phyloP scores from a whole-genome alignment of 2,113 vertebrate genomes.

The Labeo rohita region DNA sequence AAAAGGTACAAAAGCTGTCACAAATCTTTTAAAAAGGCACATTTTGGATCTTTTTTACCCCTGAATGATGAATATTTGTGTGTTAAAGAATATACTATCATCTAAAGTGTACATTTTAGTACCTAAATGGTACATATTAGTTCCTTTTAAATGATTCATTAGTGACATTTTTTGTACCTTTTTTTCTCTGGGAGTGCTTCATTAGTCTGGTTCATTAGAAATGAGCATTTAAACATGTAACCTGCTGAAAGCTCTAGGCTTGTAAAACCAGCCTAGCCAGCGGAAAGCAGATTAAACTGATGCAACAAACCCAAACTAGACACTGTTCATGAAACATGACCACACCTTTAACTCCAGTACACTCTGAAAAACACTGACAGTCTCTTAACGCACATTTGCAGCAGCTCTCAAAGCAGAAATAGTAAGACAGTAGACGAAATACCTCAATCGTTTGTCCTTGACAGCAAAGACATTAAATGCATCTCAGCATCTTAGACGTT shows the following conservation, averaged over 20 bases:
- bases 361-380: background rate
- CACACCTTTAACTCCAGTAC: background rate
- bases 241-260: background rate
- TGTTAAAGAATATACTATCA: too few species aligned
- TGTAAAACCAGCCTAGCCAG: conserved; percentile 6
- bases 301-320: background rate
- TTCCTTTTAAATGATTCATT: too few species aligned
- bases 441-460: background rate
- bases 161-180: too few species aligned
- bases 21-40: too few species aligned
- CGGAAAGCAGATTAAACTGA: background rate
- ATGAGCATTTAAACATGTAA: background rate
- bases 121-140: too few species aligned
- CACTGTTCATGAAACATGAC: background rate
- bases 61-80: too few species aligned
- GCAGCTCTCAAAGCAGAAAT: background rate
- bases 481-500: background rate
- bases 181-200: too few species aligned
- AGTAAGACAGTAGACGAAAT: background rate
- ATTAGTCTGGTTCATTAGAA: background rate
- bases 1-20: background rate
- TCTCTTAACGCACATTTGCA: background rate
- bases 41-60: too few species aligned
- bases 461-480: background rate
- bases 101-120: too few species aligned